These are phyloP conservation scores for Phania funesta DNA, from an alignment of 2,888 invertebrate genomes.

Conservation along the genomic window DNA sequence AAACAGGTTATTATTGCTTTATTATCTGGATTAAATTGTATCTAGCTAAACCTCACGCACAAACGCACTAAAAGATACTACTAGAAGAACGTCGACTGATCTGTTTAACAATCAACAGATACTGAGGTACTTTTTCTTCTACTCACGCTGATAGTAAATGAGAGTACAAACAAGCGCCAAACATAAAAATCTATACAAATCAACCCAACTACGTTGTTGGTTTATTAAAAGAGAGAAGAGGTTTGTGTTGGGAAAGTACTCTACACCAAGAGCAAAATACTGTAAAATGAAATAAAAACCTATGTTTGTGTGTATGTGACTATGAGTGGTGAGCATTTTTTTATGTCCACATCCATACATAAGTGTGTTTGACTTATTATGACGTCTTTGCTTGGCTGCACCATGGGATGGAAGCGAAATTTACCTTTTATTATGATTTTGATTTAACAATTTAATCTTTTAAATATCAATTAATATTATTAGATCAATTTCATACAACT, in stretches of 20 bases:
- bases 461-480: too few species aligned
- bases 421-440: neutral
- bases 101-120: slow-evolving; percentile 63
- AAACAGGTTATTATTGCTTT: slow-evolving; percentile 43
- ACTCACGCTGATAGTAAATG: slow-evolving; percentile 28
- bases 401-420: neutral
- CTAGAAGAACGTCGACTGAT: slow-evolving; percentile 41
- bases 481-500: too few species aligned
- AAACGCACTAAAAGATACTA: slow-evolving; percentile 61
- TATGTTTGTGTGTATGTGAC: neutral
- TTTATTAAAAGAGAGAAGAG: too few species aligned
- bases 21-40: neutral
- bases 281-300: neutral
- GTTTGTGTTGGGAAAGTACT: slow-evolving; percentile 30
- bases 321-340: neutral
- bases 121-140: slow-evolving; percentile 50
- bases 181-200: neutral
- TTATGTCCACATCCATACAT: too few species aligned
- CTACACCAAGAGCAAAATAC: neutral
- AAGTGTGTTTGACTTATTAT: neutral
- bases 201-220: neutral
- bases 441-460: too few species aligned
- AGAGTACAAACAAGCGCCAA: slow-evolving; percentile 1
- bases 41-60: slow-evolving; percentile 52
- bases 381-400: slow-evolving; percentile 16